phyloP scores from a whole-genome alignment of 2,888 invertebrate species.

The Limnephilus auricula region DNA sequence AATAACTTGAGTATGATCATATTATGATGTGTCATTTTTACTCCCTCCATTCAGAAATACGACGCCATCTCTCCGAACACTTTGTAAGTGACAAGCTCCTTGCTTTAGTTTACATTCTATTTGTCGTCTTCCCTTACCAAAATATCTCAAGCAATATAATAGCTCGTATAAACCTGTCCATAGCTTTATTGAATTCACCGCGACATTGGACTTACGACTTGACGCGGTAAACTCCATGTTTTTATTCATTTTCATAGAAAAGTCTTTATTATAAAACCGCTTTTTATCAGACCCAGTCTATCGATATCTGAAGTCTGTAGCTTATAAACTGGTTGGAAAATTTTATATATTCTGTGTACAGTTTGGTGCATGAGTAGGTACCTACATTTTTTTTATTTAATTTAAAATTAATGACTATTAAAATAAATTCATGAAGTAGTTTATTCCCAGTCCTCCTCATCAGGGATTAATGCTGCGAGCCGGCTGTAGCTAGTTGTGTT shows the following conservation, averaged over 20 bases:
- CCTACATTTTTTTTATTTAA: neutral
- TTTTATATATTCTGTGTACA: neutral
- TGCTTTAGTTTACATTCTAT: neutral
- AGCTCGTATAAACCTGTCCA: neutral
- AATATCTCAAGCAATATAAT: neutral
- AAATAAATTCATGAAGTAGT: no score
- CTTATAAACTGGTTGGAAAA: neutral
- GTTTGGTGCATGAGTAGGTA: neutral
- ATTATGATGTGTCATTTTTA: neutral
- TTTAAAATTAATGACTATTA: no score
- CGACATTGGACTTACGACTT: neutral
- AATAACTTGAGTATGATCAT: neutral
- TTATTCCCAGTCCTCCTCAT: no score
- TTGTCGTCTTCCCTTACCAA: constrained; percentile 9
- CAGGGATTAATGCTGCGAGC: no score
- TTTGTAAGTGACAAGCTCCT: constrained; percentile 14
- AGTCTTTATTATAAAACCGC: neutral
- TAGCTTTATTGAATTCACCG: neutral
- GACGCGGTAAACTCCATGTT: neutral
- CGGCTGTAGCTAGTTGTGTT: no score
- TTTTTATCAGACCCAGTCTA: neutral
- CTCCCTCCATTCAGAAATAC: neutral
- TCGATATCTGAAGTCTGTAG: neutral
- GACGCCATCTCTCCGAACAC: constrained; percentile 11
- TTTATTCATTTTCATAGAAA: neutral